phyloP scores from a whole-genome alignment of 1,140 invertebrate species.

The Maniola jurtina region DNA sequence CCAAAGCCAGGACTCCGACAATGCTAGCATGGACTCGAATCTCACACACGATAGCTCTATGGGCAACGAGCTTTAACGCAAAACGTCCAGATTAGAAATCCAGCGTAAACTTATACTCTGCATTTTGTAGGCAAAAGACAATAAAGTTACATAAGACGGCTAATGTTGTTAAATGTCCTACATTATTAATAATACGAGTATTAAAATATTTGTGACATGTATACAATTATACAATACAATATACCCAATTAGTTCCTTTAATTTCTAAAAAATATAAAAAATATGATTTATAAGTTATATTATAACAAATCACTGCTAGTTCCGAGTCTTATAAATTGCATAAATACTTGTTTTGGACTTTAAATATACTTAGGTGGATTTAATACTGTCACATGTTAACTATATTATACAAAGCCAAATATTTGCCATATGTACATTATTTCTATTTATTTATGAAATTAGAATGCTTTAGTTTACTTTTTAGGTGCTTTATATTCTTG shows the following conservation, averaged over 20 bases:
- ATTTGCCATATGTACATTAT: constrained; percentile 75
- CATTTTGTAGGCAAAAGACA: constrained; percentile 1
- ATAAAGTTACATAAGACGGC: constrained; percentile 9
- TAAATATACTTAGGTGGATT: constrained; percentile 23
- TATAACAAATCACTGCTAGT: constrained; percentile 1
- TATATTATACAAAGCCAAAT: constrained; percentile 73
- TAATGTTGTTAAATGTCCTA: not conserved
- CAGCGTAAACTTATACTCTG: not conserved
- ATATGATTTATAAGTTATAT: constrained; percentile 24
- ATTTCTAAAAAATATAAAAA: constrained; percentile 24
- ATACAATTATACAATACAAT: constrained; percentile 21
- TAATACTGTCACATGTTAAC: constrained; percentile 29
- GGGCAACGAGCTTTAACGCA: constrained; percentile 76
- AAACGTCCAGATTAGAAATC: constrained; percentile 8
- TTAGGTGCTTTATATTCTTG: constrained; percentile 41
- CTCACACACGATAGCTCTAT: constrained; percentile 83
- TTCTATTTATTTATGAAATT: constrained; percentile 65
- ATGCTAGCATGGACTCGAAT: constrained; percentile 87
- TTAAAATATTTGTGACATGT: constrained; percentile 24
- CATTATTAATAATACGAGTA: constrained; percentile 3
- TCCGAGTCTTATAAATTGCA: constrained; percentile 8
- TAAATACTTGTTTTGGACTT: constrained; percentile 9
- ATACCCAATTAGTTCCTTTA: constrained; percentile 26
- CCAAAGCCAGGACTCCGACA: constrained; percentile 91
- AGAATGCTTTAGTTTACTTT: constrained; percentile 48